These are phyloP conservation scores for Paratilapia polleni DNA, from an alignment of 2,113 vertebrate species.

Conservation along the genomic window DNA sequence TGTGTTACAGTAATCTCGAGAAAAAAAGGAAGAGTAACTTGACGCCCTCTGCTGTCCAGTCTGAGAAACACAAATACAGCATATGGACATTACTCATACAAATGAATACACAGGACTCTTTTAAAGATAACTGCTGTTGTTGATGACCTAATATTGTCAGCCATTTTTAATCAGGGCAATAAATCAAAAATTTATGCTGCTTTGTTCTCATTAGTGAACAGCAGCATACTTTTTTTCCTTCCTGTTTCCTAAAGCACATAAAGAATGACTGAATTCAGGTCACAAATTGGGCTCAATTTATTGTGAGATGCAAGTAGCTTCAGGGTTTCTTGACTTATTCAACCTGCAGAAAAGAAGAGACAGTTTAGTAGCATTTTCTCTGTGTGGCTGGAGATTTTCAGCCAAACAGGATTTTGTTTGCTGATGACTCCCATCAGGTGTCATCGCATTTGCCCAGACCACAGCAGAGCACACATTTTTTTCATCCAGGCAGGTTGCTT, in stretches of 20 bases:
- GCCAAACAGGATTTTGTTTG: constrained; percentile 10
- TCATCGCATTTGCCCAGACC: constrained; percentile 23
- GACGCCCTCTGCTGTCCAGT: constrained; percentile 59
- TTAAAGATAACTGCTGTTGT: not conserved
- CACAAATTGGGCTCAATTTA: not conserved
- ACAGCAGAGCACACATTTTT: not conserved
- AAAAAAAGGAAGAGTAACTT: not conserved
- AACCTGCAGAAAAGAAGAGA: not conserved
- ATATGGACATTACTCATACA: not conserved
- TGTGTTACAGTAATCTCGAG: not conserved
- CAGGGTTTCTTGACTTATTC: not conserved
- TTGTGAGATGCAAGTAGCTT: not conserved
- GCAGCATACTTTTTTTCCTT: not conserved
- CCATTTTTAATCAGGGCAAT: not conserved
- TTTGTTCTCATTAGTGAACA: not conserved
- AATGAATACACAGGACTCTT: not conserved
- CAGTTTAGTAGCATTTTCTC: not conserved
- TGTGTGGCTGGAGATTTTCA: not conserved
- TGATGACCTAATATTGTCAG: not conserved
- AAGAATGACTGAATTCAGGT: not conserved
- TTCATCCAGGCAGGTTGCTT: constrained; percentile 17
- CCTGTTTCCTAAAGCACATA: not conserved
- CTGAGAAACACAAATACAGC: not conserved
- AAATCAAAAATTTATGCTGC: not conserved
- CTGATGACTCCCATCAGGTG: constrained; percentile 16